Conservation (phyloP, 2,113 vertebrate genomes). For the Prionailurus viverrinus region DNA sequence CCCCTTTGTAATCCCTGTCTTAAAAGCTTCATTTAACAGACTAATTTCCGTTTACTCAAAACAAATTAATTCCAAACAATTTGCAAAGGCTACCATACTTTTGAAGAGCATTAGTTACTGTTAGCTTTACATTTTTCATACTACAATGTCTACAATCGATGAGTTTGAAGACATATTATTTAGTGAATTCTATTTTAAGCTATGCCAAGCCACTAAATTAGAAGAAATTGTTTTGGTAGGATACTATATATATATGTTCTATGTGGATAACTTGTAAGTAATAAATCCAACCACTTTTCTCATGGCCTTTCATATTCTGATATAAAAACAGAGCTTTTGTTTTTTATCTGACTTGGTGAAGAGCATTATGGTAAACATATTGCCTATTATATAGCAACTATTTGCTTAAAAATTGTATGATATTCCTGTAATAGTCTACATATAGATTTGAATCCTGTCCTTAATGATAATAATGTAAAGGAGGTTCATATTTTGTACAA, state of each 20-base stretch:
- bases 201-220: conserved; percentile 33
- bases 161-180: conserved; percentile 71
- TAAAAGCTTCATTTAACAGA: conserved; percentile 86
- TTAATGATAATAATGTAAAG: neutral
- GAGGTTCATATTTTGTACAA: conserved; percentile 33
- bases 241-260: neutral
- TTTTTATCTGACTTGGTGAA: neutral
- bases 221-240: conserved; percentile 39
- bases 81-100: conserved; percentile 83
- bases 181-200: conserved; percentile 54
- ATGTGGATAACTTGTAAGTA: conserved; percentile 1
- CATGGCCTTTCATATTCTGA: conserved; percentile 8
- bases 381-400: neutral
- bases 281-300: conserved; percentile 33
- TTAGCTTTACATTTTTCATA: conserved; percentile 85
- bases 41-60: conserved; percentile 88
- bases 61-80: conserved; percentile 86
- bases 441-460: neutral
- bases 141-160: conserved; percentile 80
- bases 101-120: conserved; percentile 77
- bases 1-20: conserved; percentile 75
- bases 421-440: neutral
- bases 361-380: neutral
- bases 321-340: conserved; percentile 8
- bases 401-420: neutral